These are phyloP conservation scores for Apis mellifera DNA, from an alignment of 1,140 invertebrate genomes.

Conservation along the genomic window Amel_HAv3.1 CM009943.2:10188001-10188500, in stretches of 20 bases:
- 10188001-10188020: neutral
- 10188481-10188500: neutral
- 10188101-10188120: neutral
- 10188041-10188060: too few species aligned
- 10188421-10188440: neutral
- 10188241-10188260: too few species aligned
- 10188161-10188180: too few species aligned
- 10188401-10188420: slow-evolving; percentile 9
- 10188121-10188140: neutral
- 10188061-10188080: neutral
- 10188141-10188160: neutral
- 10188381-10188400: neutral
- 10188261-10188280: too few species aligned
- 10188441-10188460: slow-evolving; percentile 1
- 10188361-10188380: neutral
- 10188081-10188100: neutral
- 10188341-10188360: too few species aligned
- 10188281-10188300: too few species aligned
- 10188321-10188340: too few species aligned
- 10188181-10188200: too few species aligned
- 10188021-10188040: neutral
- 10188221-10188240: too few species aligned
- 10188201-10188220: too few species aligned
- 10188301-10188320: too few species aligned
- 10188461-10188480: slow-evolving; percentile 5